Base-by-base conservation (phyloP, 2,797 vertebrate genomes). In the Eremophila alpestris region DNA sequence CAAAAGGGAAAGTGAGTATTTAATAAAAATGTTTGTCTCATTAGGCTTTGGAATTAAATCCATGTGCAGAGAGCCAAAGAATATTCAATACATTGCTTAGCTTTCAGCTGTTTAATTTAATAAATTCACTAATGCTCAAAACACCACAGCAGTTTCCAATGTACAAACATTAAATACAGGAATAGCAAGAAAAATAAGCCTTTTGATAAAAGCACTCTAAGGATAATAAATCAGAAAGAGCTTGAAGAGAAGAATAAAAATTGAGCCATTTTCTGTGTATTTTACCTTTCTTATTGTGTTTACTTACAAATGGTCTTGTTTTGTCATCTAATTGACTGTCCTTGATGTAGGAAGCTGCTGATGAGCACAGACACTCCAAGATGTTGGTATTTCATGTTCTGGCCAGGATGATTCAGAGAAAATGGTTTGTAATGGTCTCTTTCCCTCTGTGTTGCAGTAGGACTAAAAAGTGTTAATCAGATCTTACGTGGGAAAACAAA, bases 181-280 rank as follows among this genome's bases (percentile, higher is more conserved):
- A 87, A 81, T 20, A 78, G 23, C 22, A 17, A 58, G 22, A 46
- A 10, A 62, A 79, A 70, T 24, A 59, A 58, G 8, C 18, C 3
- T 63, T 67, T 75, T 43, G 16, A 70, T 46, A 68, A 87, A 78
- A 81, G 7, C 9, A 59, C 5, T 45, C 21, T 34, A 14, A 49
- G 27, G n/a, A 29, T 27, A 75, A 54, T 59, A 49, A 60, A 49
- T 51, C 32, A 65, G 7, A 29, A 76, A 49, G 36, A 51, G 20
- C 15, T 41, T 87, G 32, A 13, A 55, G 15, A 63, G 16, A 60
- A 38, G 5, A 62, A 71, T 2, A 55, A 13, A 84, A 87, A 48
- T 46, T 1, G 8, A 78, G 30, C 10, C 0, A 0, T 52, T 71
- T 64, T 36, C 34, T 26, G 1, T 60, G 24, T 24, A 8, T 59